Conservation (phyloP, 1,140 invertebrate species). For the Conus ventricosus region DNA sequence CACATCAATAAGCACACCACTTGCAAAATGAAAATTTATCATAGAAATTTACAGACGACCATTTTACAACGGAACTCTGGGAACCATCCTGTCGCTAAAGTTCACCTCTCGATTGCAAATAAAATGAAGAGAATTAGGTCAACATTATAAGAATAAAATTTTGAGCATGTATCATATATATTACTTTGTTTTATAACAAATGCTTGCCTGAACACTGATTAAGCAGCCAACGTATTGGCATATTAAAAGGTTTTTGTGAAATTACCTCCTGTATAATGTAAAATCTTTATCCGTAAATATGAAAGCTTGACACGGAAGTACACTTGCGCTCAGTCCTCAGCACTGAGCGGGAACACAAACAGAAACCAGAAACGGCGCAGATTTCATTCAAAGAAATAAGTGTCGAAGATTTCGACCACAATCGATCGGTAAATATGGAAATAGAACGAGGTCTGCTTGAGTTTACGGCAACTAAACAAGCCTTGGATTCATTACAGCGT, state of each 20-base stretch:
- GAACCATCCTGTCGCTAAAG: constrained; percentile 31
- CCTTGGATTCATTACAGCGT: constrained; percentile 13
- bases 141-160: constrained; percentile 17
- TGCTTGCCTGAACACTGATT: no score
- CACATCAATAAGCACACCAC: neutral
- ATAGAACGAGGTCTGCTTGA: neutral
- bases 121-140: neutral
- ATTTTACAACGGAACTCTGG: constrained; percentile 41
- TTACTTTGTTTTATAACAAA: no score
- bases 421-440: neutral
- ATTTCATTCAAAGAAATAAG: neutral
- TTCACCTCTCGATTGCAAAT: neutral
- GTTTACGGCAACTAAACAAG: neutral
- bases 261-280: neutral
- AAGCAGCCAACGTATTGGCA: no score
- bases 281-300: neutral
- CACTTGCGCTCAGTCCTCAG: neutral
- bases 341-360: constrained; percentile 13
- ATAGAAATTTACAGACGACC: constrained; percentile 37
- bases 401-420: no score
- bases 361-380: neutral
- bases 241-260: neutral
- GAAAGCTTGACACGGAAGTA: neutral
- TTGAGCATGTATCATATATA: neutral
- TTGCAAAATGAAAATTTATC: constrained; percentile 40